A percentile compares a stretch with the other conserved stretches of the same genome.
phyloP scores from a whole-genome alignment of 2,113 vertebrate species.

The Sinocyclocheilus anophthalmus region DNA sequence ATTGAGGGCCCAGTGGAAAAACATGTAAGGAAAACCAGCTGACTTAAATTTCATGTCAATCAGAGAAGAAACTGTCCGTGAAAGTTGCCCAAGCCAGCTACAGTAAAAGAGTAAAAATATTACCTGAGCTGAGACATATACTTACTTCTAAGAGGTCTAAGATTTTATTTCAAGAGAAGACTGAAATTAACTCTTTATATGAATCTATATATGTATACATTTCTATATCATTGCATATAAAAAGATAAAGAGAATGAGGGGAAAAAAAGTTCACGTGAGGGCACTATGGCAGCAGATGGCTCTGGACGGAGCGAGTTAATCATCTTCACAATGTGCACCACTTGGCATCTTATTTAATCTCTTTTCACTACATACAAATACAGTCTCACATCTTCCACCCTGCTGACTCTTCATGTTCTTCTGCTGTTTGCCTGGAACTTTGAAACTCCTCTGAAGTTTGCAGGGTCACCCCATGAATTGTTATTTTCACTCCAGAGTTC shows the following conservation, averaged over 20 bases:
- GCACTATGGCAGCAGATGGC: constrained; percentile 66
- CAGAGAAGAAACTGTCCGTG: constrained; percentile 30
- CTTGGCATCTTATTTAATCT: constrained; percentile 52
- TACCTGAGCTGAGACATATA: constrained; percentile 32
- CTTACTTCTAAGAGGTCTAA: neutral
- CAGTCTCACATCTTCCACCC: constrained; percentile 10
- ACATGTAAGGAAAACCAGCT: constrained; percentile 27
- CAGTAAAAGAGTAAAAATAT: constrained; percentile 49
- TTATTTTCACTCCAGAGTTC: constrained; percentile 13
- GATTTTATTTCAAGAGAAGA: constrained; percentile 11
- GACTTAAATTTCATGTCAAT: constrained; percentile 41
- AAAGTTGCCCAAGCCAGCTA: constrained; percentile 40
- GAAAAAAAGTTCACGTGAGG: constrained; percentile 28
- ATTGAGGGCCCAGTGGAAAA: constrained; percentile 41
- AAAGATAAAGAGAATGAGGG: neutral
- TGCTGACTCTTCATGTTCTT: constrained; percentile 24
- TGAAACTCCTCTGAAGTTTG: constrained; percentile 14
- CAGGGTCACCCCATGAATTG: constrained; percentile 21
- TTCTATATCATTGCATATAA: neutral
- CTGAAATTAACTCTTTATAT: neutral
- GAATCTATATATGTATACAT: too few species aligned
- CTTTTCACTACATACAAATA: constrained; percentile 49
- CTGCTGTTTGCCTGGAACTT: neutral
- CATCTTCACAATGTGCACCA: constrained; percentile 65
- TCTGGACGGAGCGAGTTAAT: constrained; percentile 59